These are phyloP conservation scores for Cerastis leucographa DNA, from an alignment of 2,888 invertebrate genomes.

Conservation along the genomic window DNA sequence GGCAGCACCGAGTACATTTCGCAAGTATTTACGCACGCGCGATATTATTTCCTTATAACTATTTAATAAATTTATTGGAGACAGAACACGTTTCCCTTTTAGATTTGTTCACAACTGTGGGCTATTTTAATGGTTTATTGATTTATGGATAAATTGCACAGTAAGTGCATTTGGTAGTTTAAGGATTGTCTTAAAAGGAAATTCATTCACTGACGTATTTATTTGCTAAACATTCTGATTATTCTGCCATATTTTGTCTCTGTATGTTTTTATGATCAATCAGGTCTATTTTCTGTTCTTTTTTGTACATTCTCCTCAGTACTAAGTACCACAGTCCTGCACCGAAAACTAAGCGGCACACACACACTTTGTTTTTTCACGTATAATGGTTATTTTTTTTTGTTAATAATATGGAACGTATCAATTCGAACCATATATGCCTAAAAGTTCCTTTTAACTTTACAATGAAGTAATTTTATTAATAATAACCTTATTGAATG, in stretches of 20 bases:
- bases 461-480: no score
- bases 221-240: neutral
- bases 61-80: slow-evolving; percentile 46
- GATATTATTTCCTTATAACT: slow-evolving; percentile 51
- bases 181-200: neutral
- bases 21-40: slow-evolving; percentile 46
- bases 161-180: neutral
- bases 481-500: no score
- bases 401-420: no score
- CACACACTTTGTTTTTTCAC: no score
- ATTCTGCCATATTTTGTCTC: no score
- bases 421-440: no score
- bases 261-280: neutral
- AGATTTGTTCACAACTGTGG: slow-evolving; percentile 29
- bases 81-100: slow-evolving; percentile 44
- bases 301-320: neutral
- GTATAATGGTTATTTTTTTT: no score
- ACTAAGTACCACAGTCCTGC: neutral
- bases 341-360: no score
- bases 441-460: no score
- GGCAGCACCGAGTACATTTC: slow-evolving; percentile 32
- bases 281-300: neutral
- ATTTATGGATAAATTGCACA: slow-evolving; percentile 20
- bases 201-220: neutral
- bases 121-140: slow-evolving; percentile 19